These are phyloP conservation scores for Aethina tumida DNA, from an alignment of 1,140 invertebrate species.

Conservation along the genomic window DNA sequence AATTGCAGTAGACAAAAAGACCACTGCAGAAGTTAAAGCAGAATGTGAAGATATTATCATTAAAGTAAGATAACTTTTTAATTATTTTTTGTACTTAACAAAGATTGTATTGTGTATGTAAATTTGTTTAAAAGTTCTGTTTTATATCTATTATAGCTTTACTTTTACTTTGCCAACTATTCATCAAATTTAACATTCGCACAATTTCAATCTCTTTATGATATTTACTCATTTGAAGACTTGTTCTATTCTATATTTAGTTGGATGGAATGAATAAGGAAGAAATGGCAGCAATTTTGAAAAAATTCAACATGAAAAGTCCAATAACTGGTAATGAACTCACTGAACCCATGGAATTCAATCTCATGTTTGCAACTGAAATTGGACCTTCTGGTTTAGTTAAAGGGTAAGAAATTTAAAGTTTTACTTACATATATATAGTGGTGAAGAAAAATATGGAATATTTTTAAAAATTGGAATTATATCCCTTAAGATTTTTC, in stretches of 20 bases:
- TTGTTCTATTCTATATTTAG: constrained; percentile 29
- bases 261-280: constrained; percentile 81
- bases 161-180: too few species aligned
- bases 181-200: too few species aligned
- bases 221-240: too few species aligned
- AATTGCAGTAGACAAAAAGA: constrained; percentile 75
- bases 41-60: constrained; percentile 74
- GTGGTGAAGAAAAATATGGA: too few species aligned
- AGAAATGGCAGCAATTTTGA: constrained; percentile 78
- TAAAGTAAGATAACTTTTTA: constrained; percentile 39
- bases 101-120: constrained; percentile 1
- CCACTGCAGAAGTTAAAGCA: constrained; percentile 53
- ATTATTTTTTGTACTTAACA: constrained; percentile 6
- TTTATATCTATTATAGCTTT: neutral
- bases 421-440: too few species aligned
- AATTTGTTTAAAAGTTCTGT: constrained; percentile 1
- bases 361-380: constrained; percentile 96
- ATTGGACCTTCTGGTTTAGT: constrained; percentile 92
- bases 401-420: constrained; percentile 62
- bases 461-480: too few species aligned
- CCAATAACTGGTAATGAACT: constrained; percentile 91
- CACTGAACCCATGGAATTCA: constrained; percentile 93
- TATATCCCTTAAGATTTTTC: too few species aligned
- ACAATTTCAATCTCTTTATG: too few species aligned
- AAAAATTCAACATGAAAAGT: constrained; percentile 88